Conservation (phyloP, 2,888 invertebrate species). For the Pogonocherus hispidulus region DNA sequence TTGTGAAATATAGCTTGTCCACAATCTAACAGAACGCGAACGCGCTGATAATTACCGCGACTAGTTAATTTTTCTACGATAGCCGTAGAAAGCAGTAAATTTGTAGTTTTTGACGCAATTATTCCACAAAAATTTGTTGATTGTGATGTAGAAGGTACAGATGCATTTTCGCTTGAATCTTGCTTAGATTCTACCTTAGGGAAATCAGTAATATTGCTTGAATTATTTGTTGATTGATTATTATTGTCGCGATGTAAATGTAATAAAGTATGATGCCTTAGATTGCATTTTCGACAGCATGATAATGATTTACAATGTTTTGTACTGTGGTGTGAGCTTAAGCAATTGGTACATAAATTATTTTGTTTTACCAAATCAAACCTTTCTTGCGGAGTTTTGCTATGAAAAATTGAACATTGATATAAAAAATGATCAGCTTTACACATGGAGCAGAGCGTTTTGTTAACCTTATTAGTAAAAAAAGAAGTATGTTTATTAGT, state of each 20-base stretch:
- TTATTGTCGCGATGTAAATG: not conserved
- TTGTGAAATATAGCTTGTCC: not conserved
- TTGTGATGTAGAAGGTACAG: not conserved
- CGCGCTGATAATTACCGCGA: not conserved
- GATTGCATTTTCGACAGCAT: not conserved
- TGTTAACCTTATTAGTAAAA: not conserved
- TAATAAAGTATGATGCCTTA: constrained; percentile 5
- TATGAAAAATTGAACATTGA: not conserved
- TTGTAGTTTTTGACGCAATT: not conserved
- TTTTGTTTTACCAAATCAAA: constrained; percentile 8
- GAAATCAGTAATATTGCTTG: too few species aligned
- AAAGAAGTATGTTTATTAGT: not conserved
- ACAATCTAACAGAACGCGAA: not conserved
- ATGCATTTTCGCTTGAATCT: not conserved
- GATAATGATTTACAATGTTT: not conserved
- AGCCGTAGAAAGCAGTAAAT: not conserved
- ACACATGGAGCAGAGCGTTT: not conserved
- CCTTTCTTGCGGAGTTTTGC: constrained; percentile 4
- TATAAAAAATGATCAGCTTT: not conserved
- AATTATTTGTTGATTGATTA: not conserved
- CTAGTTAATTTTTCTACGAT: not conserved
- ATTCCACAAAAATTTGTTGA: not conserved
- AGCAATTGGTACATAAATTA: constrained; percentile 4
- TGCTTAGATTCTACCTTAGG: not conserved
- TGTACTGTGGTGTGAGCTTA: not conserved